Evolutionary conservation across 2,113 vertebrate genomes (phyloP).

Genomic region (Pyxicephalus adspersus): DNA sequence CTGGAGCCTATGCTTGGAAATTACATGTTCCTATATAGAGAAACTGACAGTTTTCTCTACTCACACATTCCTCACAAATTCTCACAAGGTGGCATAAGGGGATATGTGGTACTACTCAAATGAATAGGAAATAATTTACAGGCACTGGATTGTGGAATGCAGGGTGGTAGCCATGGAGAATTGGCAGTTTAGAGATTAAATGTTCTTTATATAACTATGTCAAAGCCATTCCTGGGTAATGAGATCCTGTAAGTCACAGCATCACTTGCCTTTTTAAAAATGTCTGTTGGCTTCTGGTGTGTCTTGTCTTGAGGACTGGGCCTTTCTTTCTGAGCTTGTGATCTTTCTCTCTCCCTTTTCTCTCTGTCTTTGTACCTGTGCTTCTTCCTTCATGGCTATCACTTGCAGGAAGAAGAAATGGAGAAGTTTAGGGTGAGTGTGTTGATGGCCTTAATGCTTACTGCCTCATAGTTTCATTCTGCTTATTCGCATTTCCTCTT

Average conservation of each 20-base stretch:
- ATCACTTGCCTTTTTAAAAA: conserved; percentile 60
- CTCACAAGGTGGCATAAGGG: no score
- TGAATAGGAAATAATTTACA: no score
- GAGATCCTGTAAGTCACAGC: background rate
- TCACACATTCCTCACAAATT: no score
- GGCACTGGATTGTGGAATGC: no score
- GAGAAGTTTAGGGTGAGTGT: conserved; percentile 99
- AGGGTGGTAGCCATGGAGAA: no score
- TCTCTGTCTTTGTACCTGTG: conserved; percentile 78
- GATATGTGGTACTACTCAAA: no score
- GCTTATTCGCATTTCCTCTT: conserved; percentile 67
- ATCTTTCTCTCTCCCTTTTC: conserved; percentile 79
- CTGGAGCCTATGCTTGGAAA: no score
- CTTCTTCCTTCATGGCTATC: conserved; percentile 91
- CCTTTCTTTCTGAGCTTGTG: conserved; percentile 94
- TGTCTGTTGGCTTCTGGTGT: conserved; percentile 76
- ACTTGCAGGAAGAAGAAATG: conserved; percentile 99
- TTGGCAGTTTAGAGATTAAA: no score
- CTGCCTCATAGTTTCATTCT: conserved; percentile 63
- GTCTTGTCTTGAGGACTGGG: conserved; percentile 80
- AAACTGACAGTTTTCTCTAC: no score
- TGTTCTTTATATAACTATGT: no score
- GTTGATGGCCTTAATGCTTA: conserved; percentile 68
- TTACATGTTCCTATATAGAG: no score
- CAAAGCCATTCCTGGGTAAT: background rate